A percentile compares a stretch with the other conserved stretches of the same genome.
phyloP scores from a whole-genome alignment of 1,140 invertebrate genomes.

The Monomorium pharaonis region DNA sequence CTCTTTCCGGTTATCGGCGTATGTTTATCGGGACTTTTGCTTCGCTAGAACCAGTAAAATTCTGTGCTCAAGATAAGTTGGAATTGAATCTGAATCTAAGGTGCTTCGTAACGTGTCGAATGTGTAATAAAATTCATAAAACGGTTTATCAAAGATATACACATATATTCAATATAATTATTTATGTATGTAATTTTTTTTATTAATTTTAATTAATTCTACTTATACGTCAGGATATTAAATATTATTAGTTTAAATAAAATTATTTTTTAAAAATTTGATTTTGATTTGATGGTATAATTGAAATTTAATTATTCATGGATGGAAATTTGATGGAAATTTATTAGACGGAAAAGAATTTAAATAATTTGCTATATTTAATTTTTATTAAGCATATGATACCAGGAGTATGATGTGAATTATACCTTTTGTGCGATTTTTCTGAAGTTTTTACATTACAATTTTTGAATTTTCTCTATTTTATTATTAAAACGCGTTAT shows the following conservation, averaged over 20 bases:
- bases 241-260: neutral
- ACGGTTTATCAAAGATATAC: neutral
- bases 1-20: conserved; percentile 23
- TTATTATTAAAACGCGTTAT: conserved; percentile 9
- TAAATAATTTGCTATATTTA: neutral
- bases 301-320: neutral
- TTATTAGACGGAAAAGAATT: too few species aligned
- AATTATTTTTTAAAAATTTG: neutral
- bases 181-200: neutral
- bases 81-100: conserved; percentile 21
- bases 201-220: neutral
- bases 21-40: conserved; percentile 32
- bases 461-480: neutral
- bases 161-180: neutral
- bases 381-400: neutral
- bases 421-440: neutral
- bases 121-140: neutral
- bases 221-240: neutral
- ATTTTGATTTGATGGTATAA: neutral
- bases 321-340: too few species aligned
- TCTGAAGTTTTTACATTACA: neutral
- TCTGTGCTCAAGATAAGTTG: neutral
- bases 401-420: neutral
- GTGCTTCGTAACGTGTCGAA: neutral
- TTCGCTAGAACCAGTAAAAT: neutral